These are phyloP conservation scores for Xenopus laevis DNA, from an alignment of 2,113 vertebrate species.

Conservation along the genomic window DNA sequence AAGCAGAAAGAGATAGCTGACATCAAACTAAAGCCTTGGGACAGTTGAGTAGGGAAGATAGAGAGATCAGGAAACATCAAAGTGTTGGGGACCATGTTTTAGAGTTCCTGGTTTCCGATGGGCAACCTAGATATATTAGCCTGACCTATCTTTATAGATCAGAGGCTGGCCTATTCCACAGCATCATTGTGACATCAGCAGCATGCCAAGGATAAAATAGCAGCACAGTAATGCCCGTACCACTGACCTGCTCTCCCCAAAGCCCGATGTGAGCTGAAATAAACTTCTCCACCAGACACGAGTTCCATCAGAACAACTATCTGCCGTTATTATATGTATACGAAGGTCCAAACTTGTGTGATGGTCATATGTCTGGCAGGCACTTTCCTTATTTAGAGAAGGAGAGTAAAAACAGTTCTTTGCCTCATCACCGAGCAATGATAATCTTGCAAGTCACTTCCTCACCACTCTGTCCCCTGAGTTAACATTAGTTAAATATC, in stretches of 20 bases:
- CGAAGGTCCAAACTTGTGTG: constrained; percentile 73
- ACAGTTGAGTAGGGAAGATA: constrained; percentile 70
- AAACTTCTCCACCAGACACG: constrained; percentile 62
- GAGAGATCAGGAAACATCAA: constrained; percentile 66
- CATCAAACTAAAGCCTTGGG: constrained; percentile 79
- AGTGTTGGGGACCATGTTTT: constrained; percentile 80
- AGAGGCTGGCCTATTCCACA: constrained; percentile 66
- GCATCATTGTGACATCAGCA: constrained; percentile 78
- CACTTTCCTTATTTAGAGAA: constrained; percentile 84
- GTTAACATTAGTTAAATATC: constrained; percentile 47
- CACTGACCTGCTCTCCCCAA: constrained; percentile 59
- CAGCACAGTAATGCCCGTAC: constrained; percentile 59
- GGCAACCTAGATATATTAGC: constrained; percentile 60
- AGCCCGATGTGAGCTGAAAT: constrained; percentile 51
- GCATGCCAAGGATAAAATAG: constrained; percentile 61
- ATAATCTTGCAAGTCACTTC: constrained; percentile 59
- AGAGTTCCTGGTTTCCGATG: constrained; percentile 61
- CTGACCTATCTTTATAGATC: constrained; percentile 74
- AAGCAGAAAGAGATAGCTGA: constrained; percentile 82
- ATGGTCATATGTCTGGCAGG: constrained; percentile 66
- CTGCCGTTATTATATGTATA: constrained; percentile 58
- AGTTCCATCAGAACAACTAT: constrained; percentile 64
- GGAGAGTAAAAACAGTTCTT: constrained; percentile 77
- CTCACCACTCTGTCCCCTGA: constrained; percentile 52
- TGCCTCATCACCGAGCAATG: constrained; percentile 74